phyloP scores from a whole-genome alignment of 2,888 invertebrate genomes.

The Pecten maximus region DNA sequence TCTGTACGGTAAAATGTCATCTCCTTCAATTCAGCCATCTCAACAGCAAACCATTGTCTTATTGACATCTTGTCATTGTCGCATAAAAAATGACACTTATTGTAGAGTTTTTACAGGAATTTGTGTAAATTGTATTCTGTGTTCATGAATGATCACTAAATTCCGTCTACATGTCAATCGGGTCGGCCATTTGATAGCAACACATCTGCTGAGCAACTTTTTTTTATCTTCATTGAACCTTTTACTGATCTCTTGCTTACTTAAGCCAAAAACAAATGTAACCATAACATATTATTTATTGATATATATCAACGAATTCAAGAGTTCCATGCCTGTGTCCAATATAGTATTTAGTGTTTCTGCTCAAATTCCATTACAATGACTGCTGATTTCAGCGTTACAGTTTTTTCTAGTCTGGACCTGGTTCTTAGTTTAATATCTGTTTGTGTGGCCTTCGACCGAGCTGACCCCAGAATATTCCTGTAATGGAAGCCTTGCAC shows the following conservation, averaged over 20 bases:
- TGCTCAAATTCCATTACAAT: neutral
- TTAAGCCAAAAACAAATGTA: neutral
- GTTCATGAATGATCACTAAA: neutral
- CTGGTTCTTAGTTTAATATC: neutral
- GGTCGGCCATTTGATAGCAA: neutral
- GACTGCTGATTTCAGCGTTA: conserved; percentile 12
- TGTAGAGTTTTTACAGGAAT: neutral
- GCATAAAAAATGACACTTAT: conserved; percentile 30
- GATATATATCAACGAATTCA: neutral
- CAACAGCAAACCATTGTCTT: neutral
- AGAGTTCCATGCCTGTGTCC: neutral
- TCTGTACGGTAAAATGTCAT: neutral
- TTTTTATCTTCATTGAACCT: neutral
- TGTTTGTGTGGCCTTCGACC: conserved; percentile 27
- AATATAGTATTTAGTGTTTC: neutral
- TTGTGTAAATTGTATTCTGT: neutral
- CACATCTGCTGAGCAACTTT: neutral
- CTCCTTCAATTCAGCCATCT: neutral
- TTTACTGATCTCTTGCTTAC: neutral
- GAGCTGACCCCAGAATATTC: neutral
- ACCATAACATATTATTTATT: neutral
- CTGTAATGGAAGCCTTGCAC: neutral
- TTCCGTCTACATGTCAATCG: neutral
- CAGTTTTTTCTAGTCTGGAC: neutral
- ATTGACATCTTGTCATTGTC: neutral